Conservation (phyloP, 53 echinoderm and acorn worm genomes). For the Zoroaster sp. region DNA sequence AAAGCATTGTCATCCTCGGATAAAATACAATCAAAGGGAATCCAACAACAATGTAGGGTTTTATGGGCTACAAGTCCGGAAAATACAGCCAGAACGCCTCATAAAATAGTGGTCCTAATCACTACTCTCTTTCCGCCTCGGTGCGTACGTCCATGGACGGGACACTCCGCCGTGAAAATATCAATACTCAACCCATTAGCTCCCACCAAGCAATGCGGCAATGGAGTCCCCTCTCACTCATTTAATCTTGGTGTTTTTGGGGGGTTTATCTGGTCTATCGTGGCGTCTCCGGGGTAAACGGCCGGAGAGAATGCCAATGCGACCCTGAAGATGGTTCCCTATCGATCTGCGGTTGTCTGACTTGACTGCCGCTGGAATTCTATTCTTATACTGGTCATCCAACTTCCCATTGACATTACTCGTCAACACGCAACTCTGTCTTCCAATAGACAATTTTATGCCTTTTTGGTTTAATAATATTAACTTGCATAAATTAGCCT, state of each 20-base stretch:
- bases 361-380: not conserved
- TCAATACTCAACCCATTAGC: not conserved
- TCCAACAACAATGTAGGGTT: too few relatives aligned
- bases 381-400: not conserved
- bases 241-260: too few relatives aligned
- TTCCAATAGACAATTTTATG: too few relatives aligned
- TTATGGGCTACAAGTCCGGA: too few relatives aligned
- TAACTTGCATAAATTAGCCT: too few relatives aligned
- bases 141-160: not conserved
- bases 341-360: conserved; percentile 28
- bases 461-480: too few relatives aligned
- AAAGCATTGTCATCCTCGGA: too few relatives aligned
- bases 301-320: not conserved
- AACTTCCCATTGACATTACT: too few relatives aligned
- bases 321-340: conserved; percentile 14
- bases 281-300: not conserved
- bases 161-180: not conserved
- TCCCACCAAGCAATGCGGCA: not conserved
- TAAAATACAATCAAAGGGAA: too few relatives aligned
- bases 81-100: too few relatives aligned
- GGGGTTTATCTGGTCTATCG: conserved; percentile 32
- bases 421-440: too few relatives aligned
- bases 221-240: not conserved
- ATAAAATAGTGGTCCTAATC: too few relatives aligned
- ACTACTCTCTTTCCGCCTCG: not conserved